phyloP scores from a whole-genome alignment of 1,140 invertebrate genomes.

The Lepidurus couesii region DNA sequence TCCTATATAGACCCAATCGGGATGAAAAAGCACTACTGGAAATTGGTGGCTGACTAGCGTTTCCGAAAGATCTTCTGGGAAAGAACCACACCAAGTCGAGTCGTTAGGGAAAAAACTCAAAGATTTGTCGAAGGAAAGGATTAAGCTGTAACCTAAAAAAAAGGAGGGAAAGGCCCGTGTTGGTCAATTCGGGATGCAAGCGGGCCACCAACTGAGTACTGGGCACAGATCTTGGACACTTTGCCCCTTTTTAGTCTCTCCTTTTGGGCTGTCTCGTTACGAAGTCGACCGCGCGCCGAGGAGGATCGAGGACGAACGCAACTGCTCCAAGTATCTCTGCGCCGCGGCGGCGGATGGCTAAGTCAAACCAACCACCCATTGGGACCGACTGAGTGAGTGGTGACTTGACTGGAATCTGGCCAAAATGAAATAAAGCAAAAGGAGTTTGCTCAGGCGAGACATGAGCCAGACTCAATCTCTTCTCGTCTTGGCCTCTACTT shows the following conservation, averaged over 20 bases:
- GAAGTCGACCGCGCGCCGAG: neutral
- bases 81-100: too few species aligned
- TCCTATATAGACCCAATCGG: too few species aligned
- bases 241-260: constrained; percentile 18
- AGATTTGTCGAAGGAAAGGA: too few species aligned
- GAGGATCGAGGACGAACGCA: constrained; percentile 15
- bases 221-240: constrained; percentile 20
- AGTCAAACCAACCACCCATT: constrained; percentile 18
- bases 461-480: constrained; percentile 14
- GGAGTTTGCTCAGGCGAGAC: constrained; percentile 17
- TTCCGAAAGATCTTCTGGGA: too few species aligned
- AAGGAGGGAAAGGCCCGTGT: neutral
- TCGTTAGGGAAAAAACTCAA: too few species aligned
- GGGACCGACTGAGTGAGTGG: constrained; percentile 11
- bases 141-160: neutral
- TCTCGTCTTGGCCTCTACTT: constrained; percentile 4
- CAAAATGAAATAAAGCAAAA: constrained; percentile 20
- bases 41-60: too few species aligned
- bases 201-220: constrained; percentile 11
- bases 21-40: too few species aligned
- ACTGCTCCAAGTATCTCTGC: neutral
- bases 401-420: constrained; percentile 18
- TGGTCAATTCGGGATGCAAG: constrained; percentile 7
- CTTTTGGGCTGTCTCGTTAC: neutral
- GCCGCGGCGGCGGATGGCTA: constrained; percentile 1